Evolutionary conservation across 2,888 invertebrate species (phyloP).

Genomic region (Drosophila monieri): DNA sequence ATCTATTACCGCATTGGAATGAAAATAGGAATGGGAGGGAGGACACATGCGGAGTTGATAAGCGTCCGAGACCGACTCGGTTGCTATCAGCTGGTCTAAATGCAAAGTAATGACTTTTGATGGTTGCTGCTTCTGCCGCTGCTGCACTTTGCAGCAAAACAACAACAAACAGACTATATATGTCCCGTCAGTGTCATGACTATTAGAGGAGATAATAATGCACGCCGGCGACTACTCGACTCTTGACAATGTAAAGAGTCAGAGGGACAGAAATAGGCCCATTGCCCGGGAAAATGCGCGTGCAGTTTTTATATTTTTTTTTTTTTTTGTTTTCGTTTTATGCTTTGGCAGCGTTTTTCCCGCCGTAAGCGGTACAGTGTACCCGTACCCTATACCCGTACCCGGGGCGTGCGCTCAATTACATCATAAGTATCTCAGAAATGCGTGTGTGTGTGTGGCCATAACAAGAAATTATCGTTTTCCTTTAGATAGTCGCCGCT

Average conservation of each 20-base stretch:
- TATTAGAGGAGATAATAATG: conserved; percentile 61
- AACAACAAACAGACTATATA: conserved; percentile 46
- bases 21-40: background rate
- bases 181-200: conserved; percentile 70
- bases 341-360: conserved; percentile 40
- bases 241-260: conserved; percentile 34
- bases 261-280: conserved; percentile 46
- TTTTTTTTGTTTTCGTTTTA: background rate
- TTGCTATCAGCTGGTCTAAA: conserved; percentile 73
- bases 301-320: conserved; percentile 49
- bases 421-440: conserved; percentile 59
- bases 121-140: conserved; percentile 24
- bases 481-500: conserved; percentile 19
- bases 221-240: conserved; percentile 18
- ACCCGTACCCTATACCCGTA: conserved; percentile 38
- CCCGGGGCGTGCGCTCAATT: conserved; percentile 69
- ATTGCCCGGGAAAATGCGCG: conserved; percentile 74
- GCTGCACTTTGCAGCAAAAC: conserved; percentile 42
- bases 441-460: conserved; percentile 28
- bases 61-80: conserved; percentile 21
- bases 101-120: conserved; percentile 73
- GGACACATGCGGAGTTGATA: conserved; percentile 53
- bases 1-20: conserved; percentile 64
- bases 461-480: conserved; percentile 35
- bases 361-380: conserved; percentile 60